Base-by-base conservation (phyloP, 2,113 vertebrate genomes). In the Mungos mungo region DNA sequence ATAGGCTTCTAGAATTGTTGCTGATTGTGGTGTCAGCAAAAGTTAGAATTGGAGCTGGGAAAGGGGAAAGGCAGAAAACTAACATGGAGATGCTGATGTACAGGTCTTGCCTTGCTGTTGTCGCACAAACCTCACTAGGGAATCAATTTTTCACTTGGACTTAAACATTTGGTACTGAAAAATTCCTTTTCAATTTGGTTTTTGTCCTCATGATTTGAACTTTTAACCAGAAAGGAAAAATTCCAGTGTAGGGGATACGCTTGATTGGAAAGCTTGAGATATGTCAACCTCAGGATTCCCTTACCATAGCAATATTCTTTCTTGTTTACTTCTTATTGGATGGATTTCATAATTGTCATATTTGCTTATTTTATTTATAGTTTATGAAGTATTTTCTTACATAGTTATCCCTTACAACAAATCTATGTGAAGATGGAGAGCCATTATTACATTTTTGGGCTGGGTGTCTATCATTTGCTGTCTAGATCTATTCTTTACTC, bases 201-300 rank as follows among this genome's bases (percentile, higher is more conserved):
- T 84, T 69, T 92, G 12, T 86, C 41, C 33, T 86, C 47, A 52
- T 52, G 11, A 79, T 86, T 91, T 96, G 84, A 86, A 85, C 31
- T 95, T 95, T 94, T 83, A 85, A 86, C 66, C 33, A 52, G 80
- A 83, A 45, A 90, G 68, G 38, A 96, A 91, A 97, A 88, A 76
- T 87, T 82, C 33, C 38, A 92, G 8, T 80, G 31, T 88, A 88
- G 16, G 14, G 31, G 63, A 88, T 84, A 74, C 5, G 41, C 35
- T 81, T 93, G 69, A 79, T 93, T 95, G 72, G 50, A 90, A 95
- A 94, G 14, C 86, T 92, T 94, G 45, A 91, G 45, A 27, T 81
- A 23, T 79, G 81, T 79, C 33, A 95, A 33, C 47, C 29, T 82
- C 45, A 71, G 41, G 13, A 93, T 84, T 69, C 33, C 38, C 25